These are phyloP conservation scores for Novumbra hubbsi DNA, from an alignment of 2,797 vertebrate genomes.

Conservation along the genomic window DNA sequence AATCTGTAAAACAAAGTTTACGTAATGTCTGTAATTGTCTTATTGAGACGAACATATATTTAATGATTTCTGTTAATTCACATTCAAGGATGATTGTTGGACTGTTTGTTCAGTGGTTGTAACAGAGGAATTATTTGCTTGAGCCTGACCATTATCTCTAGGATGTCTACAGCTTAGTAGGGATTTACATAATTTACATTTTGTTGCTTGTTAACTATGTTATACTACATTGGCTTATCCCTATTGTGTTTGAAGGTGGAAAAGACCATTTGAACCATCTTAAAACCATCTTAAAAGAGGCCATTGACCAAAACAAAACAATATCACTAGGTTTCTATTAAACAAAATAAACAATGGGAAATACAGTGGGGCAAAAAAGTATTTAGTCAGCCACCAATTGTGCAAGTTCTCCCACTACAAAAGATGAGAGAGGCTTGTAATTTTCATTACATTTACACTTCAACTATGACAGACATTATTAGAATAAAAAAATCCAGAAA, in stretches of 20 bases:
- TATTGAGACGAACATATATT: neutral
- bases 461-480: no score
- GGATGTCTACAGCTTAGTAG: neutral
- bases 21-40: neutral
- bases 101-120: neutral
- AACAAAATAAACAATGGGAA: no score
- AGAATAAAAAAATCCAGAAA: no score
- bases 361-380: no score
- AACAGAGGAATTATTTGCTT: neutral
- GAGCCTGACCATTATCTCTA: neutral
- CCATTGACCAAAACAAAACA: neutral
- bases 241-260: no score
- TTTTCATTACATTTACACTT: no score
- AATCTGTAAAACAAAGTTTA: constrained; percentile 20
- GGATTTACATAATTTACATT: neutral
- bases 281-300: neutral
- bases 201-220: neutral
- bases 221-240: neutral
- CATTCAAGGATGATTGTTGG: neutral
- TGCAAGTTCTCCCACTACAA: no score
- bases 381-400: no score
- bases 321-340: no score
- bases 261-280: neutral
- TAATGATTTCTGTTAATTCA: neutral
- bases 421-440: no score